Evolutionary conservation across 2,113 vertebrate species (phyloP).

Genomic region (Rutilus rutilus): DNA sequence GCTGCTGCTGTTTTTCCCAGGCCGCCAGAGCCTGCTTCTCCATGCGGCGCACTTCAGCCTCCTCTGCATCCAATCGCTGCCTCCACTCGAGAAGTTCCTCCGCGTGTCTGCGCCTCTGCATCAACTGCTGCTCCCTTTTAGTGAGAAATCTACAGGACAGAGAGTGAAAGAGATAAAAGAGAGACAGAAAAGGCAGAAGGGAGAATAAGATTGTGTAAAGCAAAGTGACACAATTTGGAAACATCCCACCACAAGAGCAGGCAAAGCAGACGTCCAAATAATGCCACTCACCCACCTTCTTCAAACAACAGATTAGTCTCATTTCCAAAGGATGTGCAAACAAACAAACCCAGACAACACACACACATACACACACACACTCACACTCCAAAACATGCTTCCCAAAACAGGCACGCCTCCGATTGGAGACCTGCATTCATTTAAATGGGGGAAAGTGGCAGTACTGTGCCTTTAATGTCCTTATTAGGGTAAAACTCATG

Average conservation of each 20-base stretch:
- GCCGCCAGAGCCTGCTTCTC: slow-evolving; percentile 91
- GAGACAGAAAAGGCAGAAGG: slow-evolving; percentile 29
- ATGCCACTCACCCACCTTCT: slow-evolving; percentile 36
- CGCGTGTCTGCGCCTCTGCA: slow-evolving; percentile 89
- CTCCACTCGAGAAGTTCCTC: slow-evolving; percentile 94
- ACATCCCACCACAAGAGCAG: slow-evolving; percentile 23
- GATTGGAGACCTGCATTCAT: slow-evolving; percentile 11
- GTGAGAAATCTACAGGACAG: slow-evolving; percentile 86
- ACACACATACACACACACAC: slow-evolving; percentile 42
- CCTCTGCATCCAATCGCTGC: slow-evolving; percentile 88
- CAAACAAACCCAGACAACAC: slow-evolving; percentile 7
- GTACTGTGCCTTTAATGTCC: background rate
- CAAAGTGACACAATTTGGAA: slow-evolving; percentile 13
- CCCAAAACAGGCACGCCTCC: slow-evolving; percentile 25
- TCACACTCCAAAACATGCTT: slow-evolving; percentile 27
- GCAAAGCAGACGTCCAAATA: slow-evolving; percentile 40
- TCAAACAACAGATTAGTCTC: slow-evolving; percentile 18
- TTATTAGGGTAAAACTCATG: slow-evolving; percentile 60
- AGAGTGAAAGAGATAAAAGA: background rate
- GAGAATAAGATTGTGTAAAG: slow-evolving; percentile 49
- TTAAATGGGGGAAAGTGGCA: slow-evolving; percentile 6
- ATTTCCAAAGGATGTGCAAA: slow-evolving; percentile 12
- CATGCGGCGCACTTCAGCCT: slow-evolving; percentile 87
- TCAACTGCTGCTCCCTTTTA: slow-evolving; percentile 93
- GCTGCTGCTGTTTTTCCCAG: slow-evolving; percentile 80